A percentile compares a stretch with the other conserved stretches of the same genome.
These are phyloP conservation scores for Drosophila ironensis DNA, from an alignment of 1,140 invertebrate species.

Conservation along the genomic window DNA sequence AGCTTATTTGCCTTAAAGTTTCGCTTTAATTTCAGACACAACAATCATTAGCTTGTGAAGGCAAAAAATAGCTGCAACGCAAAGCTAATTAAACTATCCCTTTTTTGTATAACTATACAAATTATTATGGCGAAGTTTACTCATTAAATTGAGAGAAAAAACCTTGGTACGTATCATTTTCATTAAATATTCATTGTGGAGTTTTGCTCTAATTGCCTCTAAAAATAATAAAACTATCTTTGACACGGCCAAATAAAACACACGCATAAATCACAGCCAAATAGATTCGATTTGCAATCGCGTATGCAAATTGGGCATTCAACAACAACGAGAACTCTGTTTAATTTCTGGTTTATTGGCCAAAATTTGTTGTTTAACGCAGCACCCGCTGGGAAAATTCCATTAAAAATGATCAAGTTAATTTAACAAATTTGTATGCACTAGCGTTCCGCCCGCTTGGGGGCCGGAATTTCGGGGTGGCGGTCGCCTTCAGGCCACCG, in stretches of 20 bases:
- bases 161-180: no score
- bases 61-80: no score
- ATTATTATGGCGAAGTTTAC: no score
- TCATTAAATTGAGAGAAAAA: no score
- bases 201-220: no score
- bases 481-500: background rate
- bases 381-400: constrained; percentile 23
- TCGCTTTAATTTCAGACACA: constrained; percentile 19
- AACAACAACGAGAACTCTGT: constrained; percentile 2
- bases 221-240: background rate
- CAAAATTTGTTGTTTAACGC: constrained; percentile 9
- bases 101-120: no score
- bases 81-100: no score
- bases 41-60: no score
- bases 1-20: constrained; percentile 4
- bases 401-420: constrained; percentile 42
- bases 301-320: constrained; percentile 12
- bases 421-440: constrained; percentile 32
- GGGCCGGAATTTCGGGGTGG: background rate
- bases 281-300: constrained; percentile 15
- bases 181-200: no score
- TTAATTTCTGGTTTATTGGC: constrained; percentile 21
- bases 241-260: background rate
- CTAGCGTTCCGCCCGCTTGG: background rate
- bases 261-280: constrained; percentile 16